Percentiles rank a stretch among this genome's conserved stretches.
phyloP scores from a whole-genome alignment of 2,113 vertebrate genomes.

The Pterocles gutturalis region DNA sequence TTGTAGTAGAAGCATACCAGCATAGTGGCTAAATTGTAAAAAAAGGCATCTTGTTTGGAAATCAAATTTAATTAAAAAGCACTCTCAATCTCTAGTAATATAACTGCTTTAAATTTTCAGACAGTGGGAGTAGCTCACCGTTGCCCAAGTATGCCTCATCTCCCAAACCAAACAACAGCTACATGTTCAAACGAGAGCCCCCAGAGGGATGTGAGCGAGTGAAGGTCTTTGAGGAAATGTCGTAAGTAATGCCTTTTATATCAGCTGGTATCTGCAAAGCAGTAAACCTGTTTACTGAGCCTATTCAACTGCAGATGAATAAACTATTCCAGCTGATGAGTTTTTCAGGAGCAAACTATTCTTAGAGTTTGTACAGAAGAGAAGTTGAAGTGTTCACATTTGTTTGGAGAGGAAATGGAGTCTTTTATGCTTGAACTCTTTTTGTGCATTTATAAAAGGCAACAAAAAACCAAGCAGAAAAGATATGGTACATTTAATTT shows the following conservation, averaged over 20 bases:
- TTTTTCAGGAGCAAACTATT: slow-evolving; percentile 69
- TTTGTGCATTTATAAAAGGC: slow-evolving; percentile 52
- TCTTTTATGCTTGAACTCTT: slow-evolving; percentile 42
- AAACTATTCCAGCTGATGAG: slow-evolving; percentile 80
- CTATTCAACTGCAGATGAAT: slow-evolving; percentile 76
- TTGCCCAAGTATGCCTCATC: slow-evolving; percentile 96
- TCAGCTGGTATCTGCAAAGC: slow-evolving; percentile 81
- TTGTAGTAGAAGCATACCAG: slow-evolving; percentile 47
- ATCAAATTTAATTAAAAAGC: slow-evolving; percentile 74
- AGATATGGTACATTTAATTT: slow-evolving; percentile 26
- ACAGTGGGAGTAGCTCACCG: slow-evolving; percentile 92
- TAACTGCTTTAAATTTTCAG: slow-evolving; percentile 88
- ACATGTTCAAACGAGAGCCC: slow-evolving; percentile 98
- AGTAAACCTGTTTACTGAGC: slow-evolving; percentile 75
- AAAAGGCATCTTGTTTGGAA: slow-evolving; percentile 77
- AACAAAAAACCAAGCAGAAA: slow-evolving; percentile 46
- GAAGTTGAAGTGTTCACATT: slow-evolving; percentile 46
- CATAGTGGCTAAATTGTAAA: slow-evolving; percentile 48
- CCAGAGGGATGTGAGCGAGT: slow-evolving; percentile 98
- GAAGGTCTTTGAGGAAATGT: slow-evolving; percentile 97
- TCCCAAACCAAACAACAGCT: slow-evolving; percentile 99
- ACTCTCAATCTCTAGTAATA: slow-evolving; percentile 83
- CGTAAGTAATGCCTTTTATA: slow-evolving; percentile 87
- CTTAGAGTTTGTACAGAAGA: slow-evolving; percentile 61
- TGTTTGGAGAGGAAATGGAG: slow-evolving; percentile 47